These are phyloP conservation scores for Parapsyche elsis DNA, from an alignment of 1,140 invertebrate genomes.

Conservation along the genomic window DNA sequence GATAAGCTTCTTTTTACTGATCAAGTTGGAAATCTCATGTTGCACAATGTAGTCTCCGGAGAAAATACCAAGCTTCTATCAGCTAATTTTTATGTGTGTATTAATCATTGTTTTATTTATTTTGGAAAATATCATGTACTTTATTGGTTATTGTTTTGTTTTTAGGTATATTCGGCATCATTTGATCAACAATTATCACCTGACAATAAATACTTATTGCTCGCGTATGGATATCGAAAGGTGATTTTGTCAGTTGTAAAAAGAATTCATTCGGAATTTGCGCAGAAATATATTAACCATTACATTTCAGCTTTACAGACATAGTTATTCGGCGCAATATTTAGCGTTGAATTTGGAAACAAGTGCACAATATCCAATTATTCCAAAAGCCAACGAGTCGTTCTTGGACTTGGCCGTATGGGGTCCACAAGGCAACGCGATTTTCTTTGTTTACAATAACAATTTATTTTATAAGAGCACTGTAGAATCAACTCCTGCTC, in stretches of 20 bases:
- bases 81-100: background rate
- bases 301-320: conserved; percentile 66
- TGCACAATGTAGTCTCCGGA: conserved; percentile 53
- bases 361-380: conserved; percentile 58
- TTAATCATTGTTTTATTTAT: background rate
- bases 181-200: conserved; percentile 64
- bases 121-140: conserved; percentile 30
- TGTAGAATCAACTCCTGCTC: conserved; percentile 62
- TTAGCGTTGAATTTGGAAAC: conserved; percentile 65
- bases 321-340: conserved; percentile 66
- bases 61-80: conserved; percentile 45
- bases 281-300: conserved; percentile 55
- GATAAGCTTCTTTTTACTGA: conserved; percentile 58
- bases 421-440: conserved; percentile 76
- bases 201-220: conserved; percentile 66
- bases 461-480: conserved; percentile 78
- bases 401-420: conserved; percentile 76
- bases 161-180: conserved; percentile 44
- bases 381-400: conserved; percentile 61
- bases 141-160: conserved; percentile 56
- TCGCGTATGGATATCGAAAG: conserved; percentile 67
- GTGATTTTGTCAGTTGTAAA: conserved; percentile 58
- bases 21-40: conserved; percentile 54
- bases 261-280: conserved; percentile 23
- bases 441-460: conserved; percentile 83